These are phyloP conservation scores for Achatina immaculata DNA, from an alignment of 1,140 invertebrate genomes.

Conservation along the genomic window DNA sequence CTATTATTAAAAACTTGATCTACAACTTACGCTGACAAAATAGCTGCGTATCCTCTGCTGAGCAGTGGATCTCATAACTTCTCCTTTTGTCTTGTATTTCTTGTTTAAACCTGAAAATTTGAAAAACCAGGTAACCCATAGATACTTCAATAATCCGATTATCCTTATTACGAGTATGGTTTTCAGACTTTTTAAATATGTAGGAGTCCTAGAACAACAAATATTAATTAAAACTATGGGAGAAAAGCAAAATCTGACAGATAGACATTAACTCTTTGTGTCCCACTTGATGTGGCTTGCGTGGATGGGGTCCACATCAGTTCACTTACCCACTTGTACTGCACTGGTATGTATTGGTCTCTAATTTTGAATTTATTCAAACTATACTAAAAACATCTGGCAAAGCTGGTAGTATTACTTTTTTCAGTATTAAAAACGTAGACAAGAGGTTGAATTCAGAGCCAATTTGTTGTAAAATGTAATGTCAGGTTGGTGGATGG, in stretches of 20 bases:
- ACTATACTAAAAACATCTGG: too few relatives aligned
- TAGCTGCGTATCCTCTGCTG: conserved; percentile 65
- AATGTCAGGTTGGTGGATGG: too few relatives aligned
- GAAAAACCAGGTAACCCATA: not conserved
- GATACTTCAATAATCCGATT: not conserved
- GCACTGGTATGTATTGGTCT: too few relatives aligned
- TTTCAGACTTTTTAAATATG: not conserved
- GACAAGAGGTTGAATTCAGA: not conserved
- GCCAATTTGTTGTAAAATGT: too few relatives aligned
- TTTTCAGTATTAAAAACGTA: not conserved
- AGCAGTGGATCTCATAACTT: conserved; percentile 62
- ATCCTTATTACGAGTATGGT: not conserved
- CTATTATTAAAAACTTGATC: not conserved
- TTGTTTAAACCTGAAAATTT: conserved; percentile 59
- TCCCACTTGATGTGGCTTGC: not conserved
- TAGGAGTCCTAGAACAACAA: not conserved
- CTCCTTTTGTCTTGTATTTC: conserved; percentile 63
- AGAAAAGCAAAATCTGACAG: not conserved
- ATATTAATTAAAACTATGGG: not conserved
- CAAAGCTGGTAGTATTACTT: too few relatives aligned
- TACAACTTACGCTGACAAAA: conserved; percentile 55
- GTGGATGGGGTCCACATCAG: too few relatives aligned
- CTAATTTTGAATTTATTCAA: too few relatives aligned
- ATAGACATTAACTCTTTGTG: not conserved
- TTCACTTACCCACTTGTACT: too few relatives aligned